Base-by-base conservation (phyloP, 2,113 vertebrate species). In the Marmota flaviventris region DNA sequence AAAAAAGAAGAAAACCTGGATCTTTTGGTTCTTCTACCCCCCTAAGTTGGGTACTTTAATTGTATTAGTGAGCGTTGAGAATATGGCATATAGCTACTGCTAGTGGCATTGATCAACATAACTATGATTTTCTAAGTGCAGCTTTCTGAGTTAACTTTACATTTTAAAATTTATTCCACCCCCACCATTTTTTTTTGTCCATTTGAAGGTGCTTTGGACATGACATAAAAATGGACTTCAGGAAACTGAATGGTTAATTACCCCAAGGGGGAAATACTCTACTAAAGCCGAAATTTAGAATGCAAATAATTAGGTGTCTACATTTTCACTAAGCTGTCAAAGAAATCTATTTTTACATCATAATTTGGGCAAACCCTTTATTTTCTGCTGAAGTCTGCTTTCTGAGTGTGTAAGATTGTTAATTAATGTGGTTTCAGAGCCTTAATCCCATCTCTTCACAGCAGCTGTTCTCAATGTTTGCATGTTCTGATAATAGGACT, bases 371-470 rank as follows among this genome's bases (percentile, higher is more conserved):
- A 81, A 56, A 67, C 14, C 4, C 18, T 76, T 93, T 75, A n/a
- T 77, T 86, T 93, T 92, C 86, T 95, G 78, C 63, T 93, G 39
- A 97, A 78, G 75, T 72, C n/a, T 79, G 48, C 48, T 85, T 92
- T 95, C 53, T 96, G 75, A 39, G 34, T 69, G 22, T 84, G 13
- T 72, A 70, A 56, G 72, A 87, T 18, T 91, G 72, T n/a, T 94
- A 48, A 96, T 94, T 45, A 72, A 42, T 91, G 37, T 81, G 63
- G 58, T 76, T 96, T 96, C 45, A 72, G 92, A 73, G 24, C 12
- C 91, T 85, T 89, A 86, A 89, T 83, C 89, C 37, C 34, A 51
- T 65, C 53, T 58, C 24, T 53, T 89, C 53, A 84, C 7, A 34
- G 73, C 39, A 58, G 53, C 79, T 78, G 20, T 92, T 70, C 75